phyloP scores from a whole-genome alignment of 2,797 vertebrate species.

The Meriones psammophilus region DNA sequence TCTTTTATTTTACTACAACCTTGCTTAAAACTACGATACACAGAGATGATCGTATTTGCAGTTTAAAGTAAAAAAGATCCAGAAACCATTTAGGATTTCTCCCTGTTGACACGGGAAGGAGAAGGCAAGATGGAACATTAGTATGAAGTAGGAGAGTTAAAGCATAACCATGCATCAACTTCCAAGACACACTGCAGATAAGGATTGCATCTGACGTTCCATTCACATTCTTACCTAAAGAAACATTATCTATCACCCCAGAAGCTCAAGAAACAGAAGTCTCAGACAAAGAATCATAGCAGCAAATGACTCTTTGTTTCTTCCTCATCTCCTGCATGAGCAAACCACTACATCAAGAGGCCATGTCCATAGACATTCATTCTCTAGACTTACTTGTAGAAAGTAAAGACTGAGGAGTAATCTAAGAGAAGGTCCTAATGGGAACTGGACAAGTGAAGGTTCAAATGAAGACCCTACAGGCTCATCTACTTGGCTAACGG shows the following conservation, averaged over 20 bases:
- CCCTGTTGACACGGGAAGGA: conserved; percentile 77
- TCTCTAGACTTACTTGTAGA: conserved; percentile 76
- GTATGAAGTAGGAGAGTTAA: conserved; percentile 82
- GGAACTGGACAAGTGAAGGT: conserved; percentile 77
- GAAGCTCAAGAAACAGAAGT: conserved; percentile 75
- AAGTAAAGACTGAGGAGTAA: conserved; percentile 80
- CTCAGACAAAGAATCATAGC: conserved; percentile 77
- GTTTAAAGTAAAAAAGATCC: conserved; percentile 52
- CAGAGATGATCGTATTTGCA: conserved; percentile 75
- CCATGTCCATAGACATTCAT: conserved; percentile 58
- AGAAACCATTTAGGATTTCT: conserved; percentile 76
- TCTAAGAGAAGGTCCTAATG: conserved; percentile 87
- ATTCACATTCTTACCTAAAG: conserved; percentile 75
- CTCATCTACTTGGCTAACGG: conserved; percentile 75
- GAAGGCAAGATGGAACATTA: conserved; percentile 82
- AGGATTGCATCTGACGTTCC: conserved; percentile 74
- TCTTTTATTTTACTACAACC: conserved; percentile 74
- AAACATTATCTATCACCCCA: conserved; percentile 62
- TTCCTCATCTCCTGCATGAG: conserved; percentile 73
- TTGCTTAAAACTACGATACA: conserved; percentile 55
- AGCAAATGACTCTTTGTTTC: conserved; percentile 71
- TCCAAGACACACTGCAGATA: conserved; percentile 69
- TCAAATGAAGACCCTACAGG: conserved; percentile 74
- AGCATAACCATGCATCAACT: conserved; percentile 77
- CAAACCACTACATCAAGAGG: conserved; percentile 73